These are phyloP conservation scores for Neolamprologus tretocephalus DNA, from an alignment of 2,113 vertebrate species.

Conservation along the genomic window DNA sequence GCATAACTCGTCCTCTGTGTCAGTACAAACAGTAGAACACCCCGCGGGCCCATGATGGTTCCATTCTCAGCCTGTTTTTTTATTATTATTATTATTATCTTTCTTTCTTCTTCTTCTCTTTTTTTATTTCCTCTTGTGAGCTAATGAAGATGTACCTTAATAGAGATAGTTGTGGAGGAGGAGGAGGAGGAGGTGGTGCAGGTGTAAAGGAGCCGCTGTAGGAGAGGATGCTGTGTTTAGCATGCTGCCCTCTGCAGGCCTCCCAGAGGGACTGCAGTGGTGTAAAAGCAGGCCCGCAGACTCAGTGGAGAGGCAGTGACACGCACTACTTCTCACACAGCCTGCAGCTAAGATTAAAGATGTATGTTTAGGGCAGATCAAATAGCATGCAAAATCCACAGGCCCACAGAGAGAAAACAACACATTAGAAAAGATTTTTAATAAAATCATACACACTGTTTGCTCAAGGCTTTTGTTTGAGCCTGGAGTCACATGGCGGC, in stretches of 20 bases:
- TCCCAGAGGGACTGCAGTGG: constrained; percentile 12
- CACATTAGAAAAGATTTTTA: constrained; percentile 46
- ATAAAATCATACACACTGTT: constrained; percentile 45
- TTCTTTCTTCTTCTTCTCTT: constrained; percentile 18
- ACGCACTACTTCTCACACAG: constrained; percentile 33
- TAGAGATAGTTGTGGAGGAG: constrained; percentile 38
- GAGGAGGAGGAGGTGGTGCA: constrained; percentile 8
- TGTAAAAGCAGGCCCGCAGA: constrained; percentile 4
- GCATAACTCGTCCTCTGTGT: constrained; percentile 79
- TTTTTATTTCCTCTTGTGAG: constrained; percentile 12
- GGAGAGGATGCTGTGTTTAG: background rate
- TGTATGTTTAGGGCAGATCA: constrained; percentile 70
- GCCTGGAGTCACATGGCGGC: constrained; percentile 20
- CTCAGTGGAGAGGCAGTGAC: constrained; percentile 10
- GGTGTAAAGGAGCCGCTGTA: constrained; percentile 25
- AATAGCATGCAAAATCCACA: constrained; percentile 62
- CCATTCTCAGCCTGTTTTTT: constrained; percentile 51
- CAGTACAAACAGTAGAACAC: constrained; percentile 72
- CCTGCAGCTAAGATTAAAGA: constrained; percentile 68
- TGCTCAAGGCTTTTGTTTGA: constrained; percentile 48
- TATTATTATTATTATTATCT: background rate
- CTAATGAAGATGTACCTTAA: constrained; percentile 68
- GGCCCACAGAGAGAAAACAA: constrained; percentile 48
- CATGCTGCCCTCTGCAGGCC: constrained; percentile 56
- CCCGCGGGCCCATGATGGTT: constrained; percentile 62